phyloP scores from a whole-genome alignment of 2,888 invertebrate species.

The Rhodophaea formosa region DNA sequence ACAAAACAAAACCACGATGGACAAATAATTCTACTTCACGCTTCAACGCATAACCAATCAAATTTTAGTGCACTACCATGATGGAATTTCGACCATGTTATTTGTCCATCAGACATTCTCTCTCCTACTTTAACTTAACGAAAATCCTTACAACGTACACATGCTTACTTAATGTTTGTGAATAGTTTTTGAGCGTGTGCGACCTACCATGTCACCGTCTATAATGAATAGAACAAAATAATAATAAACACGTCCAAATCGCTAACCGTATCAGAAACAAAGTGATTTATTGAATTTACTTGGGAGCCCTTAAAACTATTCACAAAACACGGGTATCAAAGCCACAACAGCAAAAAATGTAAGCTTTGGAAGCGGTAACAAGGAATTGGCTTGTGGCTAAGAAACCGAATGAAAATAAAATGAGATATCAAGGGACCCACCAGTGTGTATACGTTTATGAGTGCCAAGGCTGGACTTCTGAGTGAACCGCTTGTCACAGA shows the following conservation, averaged over 20 bases:
- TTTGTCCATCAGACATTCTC: conserved; percentile 78
- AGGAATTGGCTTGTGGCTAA: conserved; percentile 62
- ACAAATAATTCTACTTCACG: conserved; percentile 67
- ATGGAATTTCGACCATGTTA: conserved; percentile 68
- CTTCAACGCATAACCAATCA: conserved; percentile 39
- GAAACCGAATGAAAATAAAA: conserved; percentile 71
- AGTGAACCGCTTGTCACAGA: conserved; percentile 90
- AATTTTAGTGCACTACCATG: conserved; percentile 56
- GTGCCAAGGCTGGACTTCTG: conserved; percentile 92
- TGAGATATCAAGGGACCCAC: conserved; percentile 80
- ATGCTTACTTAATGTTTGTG: conserved; percentile 79
- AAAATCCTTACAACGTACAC: conserved; percentile 77
- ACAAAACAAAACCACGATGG: conserved; percentile 81
- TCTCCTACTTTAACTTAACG: conserved; percentile 66
- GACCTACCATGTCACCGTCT: conserved; percentile 44
- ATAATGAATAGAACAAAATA: not conserved
- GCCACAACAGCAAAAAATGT: conserved; percentile 60
- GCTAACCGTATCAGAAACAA: conserved; percentile 44
- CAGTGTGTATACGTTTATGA: conserved; percentile 89
- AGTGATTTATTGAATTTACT: conserved; percentile 49
- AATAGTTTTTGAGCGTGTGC: conserved; percentile 81
- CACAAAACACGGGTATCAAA: conserved; percentile 76
- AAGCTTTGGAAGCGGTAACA: conserved; percentile 34
- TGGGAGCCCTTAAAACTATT: conserved; percentile 80
- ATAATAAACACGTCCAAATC: conserved; percentile 52